These are phyloP conservation scores for Noctuana brunneofusca DNA, from an alignment of 2,888 invertebrate species.

Conservation along the genomic window DNA sequence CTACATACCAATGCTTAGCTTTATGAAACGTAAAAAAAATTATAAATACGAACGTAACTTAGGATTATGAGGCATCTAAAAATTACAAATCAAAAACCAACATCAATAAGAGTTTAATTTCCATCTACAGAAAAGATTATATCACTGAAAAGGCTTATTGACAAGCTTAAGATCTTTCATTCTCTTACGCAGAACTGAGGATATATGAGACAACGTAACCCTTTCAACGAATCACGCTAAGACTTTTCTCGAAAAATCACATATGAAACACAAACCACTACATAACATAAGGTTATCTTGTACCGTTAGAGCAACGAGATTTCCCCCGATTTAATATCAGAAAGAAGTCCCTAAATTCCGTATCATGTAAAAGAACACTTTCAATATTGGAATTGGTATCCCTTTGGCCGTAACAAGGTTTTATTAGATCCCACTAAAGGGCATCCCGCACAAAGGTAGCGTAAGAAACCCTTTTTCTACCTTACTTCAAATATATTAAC, in stretches of 20 bases:
- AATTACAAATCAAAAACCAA: too few species aligned
- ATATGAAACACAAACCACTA: conserved; percentile 45
- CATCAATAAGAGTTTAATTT: too few species aligned
- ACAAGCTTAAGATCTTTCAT: too few species aligned
- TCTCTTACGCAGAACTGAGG: background rate
- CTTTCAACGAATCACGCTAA: conserved; percentile 25
- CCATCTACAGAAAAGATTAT: too few species aligned
- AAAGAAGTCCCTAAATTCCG: conserved; percentile 80
- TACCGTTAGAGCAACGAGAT: conserved; percentile 69
- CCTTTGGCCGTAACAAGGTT: conserved; percentile 83
- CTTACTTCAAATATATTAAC: conserved; percentile 83
- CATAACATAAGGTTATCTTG: conserved; percentile 46
- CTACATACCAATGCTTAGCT: too few species aligned
- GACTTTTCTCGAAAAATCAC: conserved; percentile 35
- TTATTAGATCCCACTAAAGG: conserved; percentile 83
- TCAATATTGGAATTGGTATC: conserved; percentile 82
- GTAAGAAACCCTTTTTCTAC: conserved; percentile 81
- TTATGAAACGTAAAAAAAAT: too few species aligned
- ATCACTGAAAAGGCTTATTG: too few species aligned
- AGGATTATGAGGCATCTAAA: too few species aligned
- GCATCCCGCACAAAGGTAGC: conserved; percentile 81
- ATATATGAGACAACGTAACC: conserved; percentile 25
- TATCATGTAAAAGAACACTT: conserved; percentile 83
- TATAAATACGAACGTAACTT: too few species aligned
- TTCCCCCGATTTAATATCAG: conserved; percentile 77